phyloP scores from a whole-genome alignment of 2,113 vertebrate genomes.

The crab-eating macaque (Macaca fascicularis) region T2T-MFA8v1.1 NC_088387.1:58927001-58927500 shows the following conservation, averaged over 20 bases:
- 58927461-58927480: neutral
- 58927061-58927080: neutral
- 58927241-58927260: neutral
- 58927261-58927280: constrained; percentile 23
- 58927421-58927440: neutral
- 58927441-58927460: neutral
- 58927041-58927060: constrained; percentile 24
- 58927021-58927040: neutral
- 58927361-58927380: neutral
- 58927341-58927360: neutral
- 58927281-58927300: constrained; percentile 30
- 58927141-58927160: neutral
- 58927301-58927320: neutral
- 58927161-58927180: neutral
- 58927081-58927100: neutral
- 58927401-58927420: neutral
- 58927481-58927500: neutral
- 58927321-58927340: constrained; percentile 11
- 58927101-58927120: constrained; percentile 49
- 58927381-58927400: neutral
- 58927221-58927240: constrained; percentile 48
- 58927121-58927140: neutral
- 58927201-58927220: constrained; percentile 21
- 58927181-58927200: constrained; percentile 19
- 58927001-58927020: neutral